Base-by-base conservation (phyloP, 37 sponge, comb jelly and placozoan species). In the Hexactinellida sp. region DNA sequence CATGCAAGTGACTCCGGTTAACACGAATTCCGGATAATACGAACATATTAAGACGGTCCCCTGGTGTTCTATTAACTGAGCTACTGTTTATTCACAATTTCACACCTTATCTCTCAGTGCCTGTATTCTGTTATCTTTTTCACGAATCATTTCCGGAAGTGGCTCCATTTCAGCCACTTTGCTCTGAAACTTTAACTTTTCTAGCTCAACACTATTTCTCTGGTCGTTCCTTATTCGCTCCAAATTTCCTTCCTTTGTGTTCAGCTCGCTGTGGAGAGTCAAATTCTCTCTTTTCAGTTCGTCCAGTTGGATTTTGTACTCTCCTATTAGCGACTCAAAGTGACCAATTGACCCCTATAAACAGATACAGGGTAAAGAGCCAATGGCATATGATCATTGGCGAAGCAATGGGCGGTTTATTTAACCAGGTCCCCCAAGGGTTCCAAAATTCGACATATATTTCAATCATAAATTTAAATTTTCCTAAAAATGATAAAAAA, bases 131-230 rank as follows among this genome's bases (percentile, higher is more conserved):
- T 7, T 32, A n/a, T 63, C 76, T n/a, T 63, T 63, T 23, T 63
- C 76, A 63, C 76, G 76, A 63, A 63, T 63, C 25, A 63, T 23
- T 63, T 63, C 76, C 3, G 76, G 76, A 63, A 63, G 76, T 63
- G 76, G 76, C 34, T 63, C 76, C 76, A 63, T 63, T 63, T 63
- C 76, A 21, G 76, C 76, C 76, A 63, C 76, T 63, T n/a, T 63
- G 3, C 5, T 63, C 34, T 63, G 76, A 23, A 28, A 63, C 13
- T 28, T 63, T 7, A 63, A 21, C 30, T 63, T 63, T 23, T 63
- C 76, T 25, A 63, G 13, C 34, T 63, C 76, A 23, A 63, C 76
- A 63, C 76, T 63, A 63, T 63, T 63, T n/a, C 30, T 63, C 76
- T 63, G 76, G 3, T 63, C 28, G 5, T 10, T 23, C 5, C 76